phyloP scores from a whole-genome alignment of 2,888 invertebrate genomes.

The Eupithecia pulchellata region DNA sequence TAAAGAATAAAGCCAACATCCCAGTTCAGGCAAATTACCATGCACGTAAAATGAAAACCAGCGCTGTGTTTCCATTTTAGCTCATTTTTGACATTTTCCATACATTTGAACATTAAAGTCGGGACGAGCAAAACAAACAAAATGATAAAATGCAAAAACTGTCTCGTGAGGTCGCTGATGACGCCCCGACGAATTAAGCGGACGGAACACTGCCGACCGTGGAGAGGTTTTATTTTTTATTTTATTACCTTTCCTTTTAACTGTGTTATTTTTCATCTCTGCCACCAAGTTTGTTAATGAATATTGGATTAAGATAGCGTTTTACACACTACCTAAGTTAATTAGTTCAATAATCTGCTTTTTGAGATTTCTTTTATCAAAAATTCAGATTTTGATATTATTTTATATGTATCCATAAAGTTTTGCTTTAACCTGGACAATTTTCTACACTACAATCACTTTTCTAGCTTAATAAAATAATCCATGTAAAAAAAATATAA shows the following conservation, averaged over 20 bases:
- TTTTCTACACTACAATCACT: too few species aligned
- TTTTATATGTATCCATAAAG: too few species aligned
- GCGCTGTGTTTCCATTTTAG: constrained; percentile 14
- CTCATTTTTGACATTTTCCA: constrained; percentile 23
- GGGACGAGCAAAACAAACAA: constrained; percentile 54
- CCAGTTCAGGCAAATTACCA: constrained; percentile 1
- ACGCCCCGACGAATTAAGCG: constrained; percentile 64
- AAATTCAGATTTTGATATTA: too few species aligned
- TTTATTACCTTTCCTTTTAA: not conserved
- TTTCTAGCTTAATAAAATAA: too few species aligned
- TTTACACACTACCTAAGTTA: too few species aligned
- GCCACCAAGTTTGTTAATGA: too few species aligned
- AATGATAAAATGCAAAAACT: constrained; percentile 67
- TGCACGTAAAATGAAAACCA: constrained; percentile 11
- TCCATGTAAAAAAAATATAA: not conserved
- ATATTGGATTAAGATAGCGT: too few species aligned
- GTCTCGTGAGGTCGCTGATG: constrained; percentile 61
- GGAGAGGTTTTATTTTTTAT: constrained; percentile 47
- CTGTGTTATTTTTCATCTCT: not conserved
- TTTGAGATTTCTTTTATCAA: too few species aligned
- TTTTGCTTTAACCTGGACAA: too few species aligned
- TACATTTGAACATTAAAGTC: constrained; percentile 36
- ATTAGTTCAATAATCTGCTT: too few species aligned
- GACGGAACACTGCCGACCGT: constrained; percentile 45
- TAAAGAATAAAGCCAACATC: not conserved